Percentiles rank a stretch among this genome's conserved stretches.
phyloP scores from a whole-genome alignment of 2,888 invertebrate genomes.

The Labia minor region DNA sequence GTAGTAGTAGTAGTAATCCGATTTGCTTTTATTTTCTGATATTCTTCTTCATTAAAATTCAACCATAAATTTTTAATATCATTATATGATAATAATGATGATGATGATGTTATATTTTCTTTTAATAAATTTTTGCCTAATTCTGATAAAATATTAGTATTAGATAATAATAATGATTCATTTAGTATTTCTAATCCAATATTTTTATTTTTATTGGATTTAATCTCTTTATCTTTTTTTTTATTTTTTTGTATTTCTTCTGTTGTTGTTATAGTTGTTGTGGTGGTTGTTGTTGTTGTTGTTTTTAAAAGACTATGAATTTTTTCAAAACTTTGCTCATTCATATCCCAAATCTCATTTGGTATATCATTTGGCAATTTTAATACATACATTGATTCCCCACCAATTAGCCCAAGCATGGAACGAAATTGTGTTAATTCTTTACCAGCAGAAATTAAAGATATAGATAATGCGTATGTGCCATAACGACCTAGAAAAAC shows the following conservation, averaged over 20 bases:
- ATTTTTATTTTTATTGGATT: neutral
- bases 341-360: slow-evolving; percentile 31
- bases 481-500: slow-evolving; percentile 71
- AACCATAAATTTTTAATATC: neutral
- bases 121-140: neutral
- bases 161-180: neutral
- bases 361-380: slow-evolving; percentile 20
- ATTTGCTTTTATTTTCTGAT: too few species aligned
- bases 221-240: slow-evolving; percentile 15
- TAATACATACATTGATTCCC: slow-evolving; percentile 27
- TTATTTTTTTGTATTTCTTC: slow-evolving; percentile 20
- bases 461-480: slow-evolving; percentile 67
- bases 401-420: slow-evolving; percentile 48
- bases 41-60: neutral
- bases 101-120: slow-evolving; percentile 3
- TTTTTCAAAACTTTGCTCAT: slow-evolving; percentile 29
- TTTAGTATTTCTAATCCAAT: neutral
- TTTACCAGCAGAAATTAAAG: slow-evolving; percentile 54
- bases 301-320: slow-evolving; percentile 22
- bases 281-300: too few species aligned
- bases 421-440: slow-evolving; percentile 48
- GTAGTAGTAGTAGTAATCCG: neutral
- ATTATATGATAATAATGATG: neutral
- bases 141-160: neutral
- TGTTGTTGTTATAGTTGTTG: slow-evolving; percentile 9